Conservation (phyloP, 2,113 vertebrate species). For the Morone saxatilis region DNA sequence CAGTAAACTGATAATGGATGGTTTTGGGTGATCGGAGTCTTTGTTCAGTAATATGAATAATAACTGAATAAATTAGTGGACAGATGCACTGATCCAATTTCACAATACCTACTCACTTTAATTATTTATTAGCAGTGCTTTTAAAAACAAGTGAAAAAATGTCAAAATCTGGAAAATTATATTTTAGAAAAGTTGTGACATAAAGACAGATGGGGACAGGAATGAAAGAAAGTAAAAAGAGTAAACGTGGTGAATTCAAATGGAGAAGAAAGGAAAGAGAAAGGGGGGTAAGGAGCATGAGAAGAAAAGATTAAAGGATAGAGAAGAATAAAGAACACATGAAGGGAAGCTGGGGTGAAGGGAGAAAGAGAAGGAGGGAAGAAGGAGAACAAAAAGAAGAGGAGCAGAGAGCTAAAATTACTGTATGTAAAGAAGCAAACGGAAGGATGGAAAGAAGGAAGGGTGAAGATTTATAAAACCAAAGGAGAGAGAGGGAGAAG, state of each 20-base stretch:
- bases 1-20: conserved; percentile 26
- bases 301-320: neutral
- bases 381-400: neutral
- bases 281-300: neutral
- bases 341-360: neutral
- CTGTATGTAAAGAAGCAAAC: neutral
- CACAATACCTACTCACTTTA: conserved; percentile 8
- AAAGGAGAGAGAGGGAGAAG: no score
- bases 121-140: neutral
- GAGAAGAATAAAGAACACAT: neutral
- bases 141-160: neutral
- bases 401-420: no score
- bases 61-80: conserved; percentile 9
- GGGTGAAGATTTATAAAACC: neutral
- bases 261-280: neutral
- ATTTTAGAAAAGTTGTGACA: no score
- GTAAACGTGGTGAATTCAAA: no score
- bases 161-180: no score
- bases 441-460: neutral
- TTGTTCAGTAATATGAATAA: neutral
- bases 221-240: neutral
- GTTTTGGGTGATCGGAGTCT: neutral
- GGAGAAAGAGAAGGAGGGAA: neutral
- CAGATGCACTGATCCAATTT: conserved; percentile 23
- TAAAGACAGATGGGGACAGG: neutral